Conservation (phyloP, 2,888 invertebrate genomes). For the Caprella mutica region DNA sequence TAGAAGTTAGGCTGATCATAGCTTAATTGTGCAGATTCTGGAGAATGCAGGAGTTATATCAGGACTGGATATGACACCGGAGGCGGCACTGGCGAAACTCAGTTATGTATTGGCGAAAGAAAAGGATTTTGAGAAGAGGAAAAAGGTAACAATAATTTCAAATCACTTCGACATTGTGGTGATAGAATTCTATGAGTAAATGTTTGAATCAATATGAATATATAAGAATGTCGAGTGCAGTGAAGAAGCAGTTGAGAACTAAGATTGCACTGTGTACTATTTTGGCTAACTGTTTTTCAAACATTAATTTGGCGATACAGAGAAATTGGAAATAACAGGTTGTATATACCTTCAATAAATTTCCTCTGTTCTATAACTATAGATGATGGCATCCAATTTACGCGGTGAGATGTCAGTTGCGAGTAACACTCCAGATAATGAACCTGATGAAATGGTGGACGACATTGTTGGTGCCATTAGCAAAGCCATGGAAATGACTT, state of each 20-base stretch:
- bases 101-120: constrained; percentile 70
- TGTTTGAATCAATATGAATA: too few relatives aligned
- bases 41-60: constrained; percentile 60
- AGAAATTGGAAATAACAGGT: too few relatives aligned
- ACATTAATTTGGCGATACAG: too few relatives aligned
- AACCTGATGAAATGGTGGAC: constrained; percentile 41
- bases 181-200: too few relatives aligned
- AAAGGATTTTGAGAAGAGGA: constrained; percentile 53
- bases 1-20: too few relatives aligned
- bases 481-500: constrained; percentile 46
- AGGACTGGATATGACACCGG: constrained; percentile 82
- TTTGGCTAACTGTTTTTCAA: too few relatives aligned
- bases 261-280: too few relatives aligned
- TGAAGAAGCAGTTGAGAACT: too few relatives aligned
- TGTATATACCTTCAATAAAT: too few relatives aligned
- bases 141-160: constrained; percentile 44
- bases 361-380: constrained; percentile 31
- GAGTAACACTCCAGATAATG: constrained; percentile 22
- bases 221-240: too few relatives aligned
- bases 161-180: background rate
- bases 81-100: constrained; percentile 83
- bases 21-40: constrained; percentile 47
- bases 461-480: constrained; percentile 52
- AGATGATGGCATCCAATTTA: constrained; percentile 66
- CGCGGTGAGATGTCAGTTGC: constrained; percentile 63